Evolutionary conservation across 2,797 vertebrate species (phyloP).

Genomic region (Discoglossus pictus): DNA sequence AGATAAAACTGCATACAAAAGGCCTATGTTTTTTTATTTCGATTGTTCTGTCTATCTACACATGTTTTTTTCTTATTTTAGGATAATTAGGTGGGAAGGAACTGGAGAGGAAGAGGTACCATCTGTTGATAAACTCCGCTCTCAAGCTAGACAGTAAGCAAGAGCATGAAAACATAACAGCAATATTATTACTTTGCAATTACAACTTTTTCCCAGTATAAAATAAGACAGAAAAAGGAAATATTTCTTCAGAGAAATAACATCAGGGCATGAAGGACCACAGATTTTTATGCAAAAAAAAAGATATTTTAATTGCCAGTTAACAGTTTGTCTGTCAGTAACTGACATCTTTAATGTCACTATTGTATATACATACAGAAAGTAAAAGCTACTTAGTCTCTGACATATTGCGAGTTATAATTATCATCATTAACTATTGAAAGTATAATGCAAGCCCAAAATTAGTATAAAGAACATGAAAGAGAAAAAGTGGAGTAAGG

Average conservation of each 20-base stretch:
- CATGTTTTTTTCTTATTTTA: background rate
- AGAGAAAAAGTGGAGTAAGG: no score
- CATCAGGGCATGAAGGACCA: background rate
- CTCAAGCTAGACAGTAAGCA: slow-evolving; percentile 5
- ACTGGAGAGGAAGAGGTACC: slow-evolving; percentile 17
- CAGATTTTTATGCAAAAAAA: background rate
- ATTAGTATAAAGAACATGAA: no score
- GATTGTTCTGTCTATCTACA: slow-evolving; percentile 5
- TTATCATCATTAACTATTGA: no score
- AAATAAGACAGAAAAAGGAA: background rate
- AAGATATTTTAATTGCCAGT: background rate
- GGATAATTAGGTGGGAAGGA: slow-evolving; percentile 10
- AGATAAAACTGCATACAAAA: background rate
- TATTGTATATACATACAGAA: no score
- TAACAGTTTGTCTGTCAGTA: slow-evolving; percentile 1
- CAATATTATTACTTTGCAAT: slow-evolving; percentile 2
- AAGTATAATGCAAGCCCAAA: no score
- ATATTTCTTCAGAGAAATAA: background rate
- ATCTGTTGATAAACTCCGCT: slow-evolving; percentile 14
- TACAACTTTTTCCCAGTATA: background rate
- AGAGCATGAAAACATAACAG: background rate
- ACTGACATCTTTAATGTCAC: background rate
- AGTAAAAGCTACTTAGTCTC: no score
- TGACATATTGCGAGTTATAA: no score
- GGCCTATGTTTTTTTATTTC: slow-evolving; percentile 5